Evolutionary conservation across 1,140 invertebrate species (phyloP), one percentile per base, ranked within the genome.

Genomic region (Phenacoccus solenopsis): DNA sequence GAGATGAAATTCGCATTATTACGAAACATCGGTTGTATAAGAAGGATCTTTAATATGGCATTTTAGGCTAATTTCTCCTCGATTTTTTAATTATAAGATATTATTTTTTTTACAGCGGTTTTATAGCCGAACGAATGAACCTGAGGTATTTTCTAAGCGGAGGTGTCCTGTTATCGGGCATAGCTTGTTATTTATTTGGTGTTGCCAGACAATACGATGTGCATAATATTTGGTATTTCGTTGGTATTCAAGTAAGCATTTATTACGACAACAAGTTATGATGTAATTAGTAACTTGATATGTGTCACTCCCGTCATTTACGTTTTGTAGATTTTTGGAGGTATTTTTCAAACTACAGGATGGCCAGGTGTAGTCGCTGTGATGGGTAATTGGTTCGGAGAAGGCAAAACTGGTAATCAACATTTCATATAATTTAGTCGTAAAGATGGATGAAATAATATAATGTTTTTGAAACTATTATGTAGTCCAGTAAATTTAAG

Each of bases 371-470:
- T 97, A 0, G 94, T 98, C 0, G 88, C 94, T 12, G 87, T 92
- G 10, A 87, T 98, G 22, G 91, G 91, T 12, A 94, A 97, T 76
- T 98, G 96, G 96, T 97, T 94, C 81, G 94, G 94, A 0, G 94
- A 91, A 80, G 85, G 86, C 21, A 94, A 93, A 78, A 82, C 87
- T 78, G 84, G 85, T 85, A 78, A 77, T 7, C 28, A 67, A 67
- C n/a, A n/a, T 57, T 67, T 74, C n/a, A n/a, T n/a, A n/a, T n/a
- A n/a, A n/a, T n/a, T n/a, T n/a, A 13, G 32, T 71, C 28, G 10
- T 13, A 71, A 22, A 12, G 7, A 22, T 10, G 7, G 21, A 21
- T 5, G n/a, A n/a, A n/a, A n/a, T n/a, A n/a, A n/a, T n/a, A n/a
- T n/a, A n/a, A n/a, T n/a, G n/a, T n/a, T n/a, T n/a, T n/a, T n/a